A percentile compares a stretch with the other conserved stretches of the same genome.
phyloP scores from a whole-genome alignment of 2,888 invertebrate genomes.

The Eupithecia tripunctaria region DNA sequence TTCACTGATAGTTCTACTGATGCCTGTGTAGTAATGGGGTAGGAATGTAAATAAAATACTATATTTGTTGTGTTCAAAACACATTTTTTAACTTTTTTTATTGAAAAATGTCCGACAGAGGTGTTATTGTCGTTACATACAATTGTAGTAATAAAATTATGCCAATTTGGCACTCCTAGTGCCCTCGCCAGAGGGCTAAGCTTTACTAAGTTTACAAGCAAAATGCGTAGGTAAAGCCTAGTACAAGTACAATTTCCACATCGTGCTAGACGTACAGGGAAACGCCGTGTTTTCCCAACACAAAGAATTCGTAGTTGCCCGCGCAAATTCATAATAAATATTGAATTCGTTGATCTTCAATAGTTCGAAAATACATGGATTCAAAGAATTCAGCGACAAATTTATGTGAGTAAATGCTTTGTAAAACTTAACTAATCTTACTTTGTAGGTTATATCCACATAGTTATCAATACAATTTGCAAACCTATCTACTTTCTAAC shows the following conservation, averaged over 20 bases:
- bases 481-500: neutral
- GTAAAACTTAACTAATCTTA: neutral
- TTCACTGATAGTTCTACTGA: neutral
- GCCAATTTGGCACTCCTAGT: slow-evolving; percentile 67
- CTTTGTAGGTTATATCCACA: neutral
- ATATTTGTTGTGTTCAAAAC: slow-evolving; percentile 82
- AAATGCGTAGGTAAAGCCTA: slow-evolving; percentile 40
- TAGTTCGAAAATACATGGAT: neutral
- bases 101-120: slow-evolving; percentile 82
- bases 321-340: neutral
- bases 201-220: slow-evolving; percentile 50
- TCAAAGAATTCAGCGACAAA: neutral
- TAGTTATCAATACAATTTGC: neutral
- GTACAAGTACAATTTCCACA: slow-evolving; percentile 27
- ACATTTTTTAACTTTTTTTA: slow-evolving; percentile 82
- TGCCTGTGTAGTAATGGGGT: neutral
- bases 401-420: neutral
- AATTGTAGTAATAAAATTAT: slow-evolving; percentile 58
- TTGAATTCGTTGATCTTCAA: neutral
- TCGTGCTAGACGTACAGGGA: neutral
- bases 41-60: slow-evolving; percentile 61
- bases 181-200: slow-evolving; percentile 46
- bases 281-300: neutral
- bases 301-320: neutral
- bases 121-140: slow-evolving; percentile 65